Conservation (phyloP, 2,113 vertebrate species). For the Cynoglossus semilaevis region DNA sequence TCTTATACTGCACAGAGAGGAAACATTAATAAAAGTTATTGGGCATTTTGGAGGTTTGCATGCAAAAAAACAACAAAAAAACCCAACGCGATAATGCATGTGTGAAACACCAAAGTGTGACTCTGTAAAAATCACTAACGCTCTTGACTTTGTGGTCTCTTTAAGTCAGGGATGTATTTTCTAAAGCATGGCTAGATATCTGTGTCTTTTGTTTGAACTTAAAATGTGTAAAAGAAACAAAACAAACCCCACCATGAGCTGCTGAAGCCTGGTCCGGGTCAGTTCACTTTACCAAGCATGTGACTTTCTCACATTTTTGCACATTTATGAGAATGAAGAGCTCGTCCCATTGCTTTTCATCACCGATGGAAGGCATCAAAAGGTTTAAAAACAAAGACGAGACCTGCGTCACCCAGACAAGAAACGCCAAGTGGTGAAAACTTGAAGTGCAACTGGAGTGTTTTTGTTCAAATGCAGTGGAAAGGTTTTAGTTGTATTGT, state of each 20-base stretch:
- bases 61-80: slow-evolving; percentile 44
- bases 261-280: slow-evolving; percentile 41
- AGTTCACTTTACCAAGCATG: slow-evolving; percentile 41
- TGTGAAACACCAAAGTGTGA: slow-evolving; percentile 64
- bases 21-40: background rate
- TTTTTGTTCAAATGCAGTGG: slow-evolving; percentile 48
- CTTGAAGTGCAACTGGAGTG: slow-evolving; percentile 71
- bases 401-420: background rate
- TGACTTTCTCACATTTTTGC: slow-evolving; percentile 35
- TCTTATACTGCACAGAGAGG: background rate
- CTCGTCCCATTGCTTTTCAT: slow-evolving; percentile 18
- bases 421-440: slow-evolving; percentile 53
- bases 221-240: slow-evolving; percentile 30
- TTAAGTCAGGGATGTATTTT: slow-evolving; percentile 57
- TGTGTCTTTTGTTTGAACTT: slow-evolving; percentile 39
- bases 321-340: slow-evolving; percentile 23
- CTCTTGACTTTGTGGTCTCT: slow-evolving; percentile 42
- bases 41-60: slow-evolving; percentile 51
- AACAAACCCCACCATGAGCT: slow-evolving; percentile 43
- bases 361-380: slow-evolving; percentile 5
- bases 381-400: background rate
- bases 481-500: slow-evolving; percentile 19
- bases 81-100: slow-evolving; percentile 45
- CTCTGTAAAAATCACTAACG: slow-evolving; percentile 48
- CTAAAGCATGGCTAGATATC: slow-evolving; percentile 66